Percentiles rank a stretch among this genome's conserved stretches.
These are phyloP conservation scores for Myotis pilosus DNA, from an alignment of 2,797 vertebrate genomes.

Conservation along the genomic window DNA sequence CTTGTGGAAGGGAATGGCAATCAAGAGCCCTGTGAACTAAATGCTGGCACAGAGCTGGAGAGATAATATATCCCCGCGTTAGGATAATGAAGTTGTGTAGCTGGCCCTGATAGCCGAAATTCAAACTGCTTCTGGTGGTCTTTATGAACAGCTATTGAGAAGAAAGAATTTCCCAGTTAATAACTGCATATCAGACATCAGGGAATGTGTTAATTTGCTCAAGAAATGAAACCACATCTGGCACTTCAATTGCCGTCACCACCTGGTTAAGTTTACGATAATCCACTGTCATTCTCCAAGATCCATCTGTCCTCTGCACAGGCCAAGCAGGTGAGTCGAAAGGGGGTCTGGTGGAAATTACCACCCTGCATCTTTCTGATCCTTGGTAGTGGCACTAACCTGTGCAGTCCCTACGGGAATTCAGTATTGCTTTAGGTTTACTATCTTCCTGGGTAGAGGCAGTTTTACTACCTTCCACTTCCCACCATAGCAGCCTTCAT, in stretches of 20 bases:
- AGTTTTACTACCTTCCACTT: background rate
- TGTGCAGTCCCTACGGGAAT: background rate
- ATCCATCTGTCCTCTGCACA: background rate
- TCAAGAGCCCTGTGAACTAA: background rate
- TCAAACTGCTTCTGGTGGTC: background rate
- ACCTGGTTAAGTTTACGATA: background rate
- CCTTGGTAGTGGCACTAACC: background rate
- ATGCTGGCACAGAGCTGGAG: background rate
- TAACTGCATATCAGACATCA: background rate
- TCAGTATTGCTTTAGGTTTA: background rate
- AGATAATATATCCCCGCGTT: accelerated
- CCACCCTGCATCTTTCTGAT: background rate
- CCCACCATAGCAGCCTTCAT: background rate
- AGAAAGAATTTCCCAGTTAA: background rate
- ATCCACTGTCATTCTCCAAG: background rate
- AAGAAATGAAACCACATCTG: background rate
- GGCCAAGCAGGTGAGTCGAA: background rate
- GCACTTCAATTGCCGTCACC: background rate
- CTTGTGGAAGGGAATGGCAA: background rate
- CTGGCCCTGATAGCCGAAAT: background rate
- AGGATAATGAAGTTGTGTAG: accelerated
- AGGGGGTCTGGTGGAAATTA: background rate
- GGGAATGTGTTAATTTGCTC: background rate
- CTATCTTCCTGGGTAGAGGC: background rate
- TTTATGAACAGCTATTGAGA: background rate